Base-by-base conservation (phyloP, 1,140 invertebrate genomes). In the Camponotus floridanus region DNA sequence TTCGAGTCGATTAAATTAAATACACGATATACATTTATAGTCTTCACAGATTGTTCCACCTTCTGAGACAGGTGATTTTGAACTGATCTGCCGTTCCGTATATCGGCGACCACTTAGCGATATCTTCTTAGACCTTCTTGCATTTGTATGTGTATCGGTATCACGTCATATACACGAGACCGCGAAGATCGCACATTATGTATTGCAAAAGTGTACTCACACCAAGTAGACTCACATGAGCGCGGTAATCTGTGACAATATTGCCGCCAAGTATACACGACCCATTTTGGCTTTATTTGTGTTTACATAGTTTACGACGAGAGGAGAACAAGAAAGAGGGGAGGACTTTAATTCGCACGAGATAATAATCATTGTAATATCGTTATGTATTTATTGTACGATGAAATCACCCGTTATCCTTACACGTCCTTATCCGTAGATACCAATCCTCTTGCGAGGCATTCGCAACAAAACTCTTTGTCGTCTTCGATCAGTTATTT, bases 91-190 rank as follows among this genome's bases (percentile, higher is more conserved):
- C 86, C 85, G 87, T 87, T 88, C 90, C 85, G 83, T 87, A 90
- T 92, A 94, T 94, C 92, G 92, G 88, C 85, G 87, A 87, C 91
- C 91, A 93, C 93, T 94, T 94, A 93, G 91, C 92, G 91, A 92
- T 94, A 92, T 93, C 92, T 93, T 93, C 92, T 89, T 86, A 86
- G 92, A 88, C 71, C 64, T 51, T 55, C 65, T 89, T 73, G 76
- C 18, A 84, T 89, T 89, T 73, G 76, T 13, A 84, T 89, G 87
- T 89, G 87, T 90, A 90, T 87, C 86, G 59, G 87, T 87, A 86
- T 76, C 87, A 76, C 48, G 48, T 48, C 13, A 51, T 51, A 51
- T 45, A 48, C 48, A 61, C 26, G 33, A 68, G 51, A 26, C 55
- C 57, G n/a, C 55, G 31, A 65, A 76, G 42, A 8, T 51, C 48